Evolutionary conservation across 2,113 vertebrate genomes (phyloP), one percentile per base, ranked within the genome.

Genomic region (Catharus fuscescens): DNA sequence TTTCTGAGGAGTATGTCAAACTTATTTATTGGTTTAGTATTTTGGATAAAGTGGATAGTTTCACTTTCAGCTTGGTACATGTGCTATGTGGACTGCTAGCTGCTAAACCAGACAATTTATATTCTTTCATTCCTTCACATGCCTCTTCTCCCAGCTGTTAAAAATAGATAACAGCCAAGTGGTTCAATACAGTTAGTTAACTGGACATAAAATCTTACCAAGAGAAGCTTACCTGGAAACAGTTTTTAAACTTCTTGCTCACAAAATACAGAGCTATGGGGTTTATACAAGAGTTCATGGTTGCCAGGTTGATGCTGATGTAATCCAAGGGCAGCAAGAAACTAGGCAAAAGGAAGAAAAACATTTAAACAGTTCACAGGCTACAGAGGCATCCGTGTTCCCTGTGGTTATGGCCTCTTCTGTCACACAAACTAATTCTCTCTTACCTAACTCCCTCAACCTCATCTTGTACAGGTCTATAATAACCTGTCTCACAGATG

Each of bases 191-290:
- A 42, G 6, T 54, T 69, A 25, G 53, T 65, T 62, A 92, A 38
- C 9, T 16, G 44, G 29, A 66, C 28, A 47, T 69, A 70, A 53
- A 83, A 80, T 64, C 69, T 87, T 45, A 48, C 44, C 44, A 53
- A 56, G 42, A 45, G 67, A 18, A 86, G 83, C 94, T 98, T 98
- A 99, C 99, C 99, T 99, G 99, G 96, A 99, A 99, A 93, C 99
- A 99, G 95, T 98, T 99, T 97, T 99, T 99, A 97, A 99, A 99
- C 93, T 99, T 99, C 98, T 99, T 99, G 98, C 99, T 99, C 95
- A 99, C 99, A 65, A 99, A 99, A 97, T 98, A 99, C 64, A 99
- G 98, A 91, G 99, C 98, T 92, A 99, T 99, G 89, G 99, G 99
- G 61, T 99, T 99, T 98, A 99, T 99, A 96, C 99, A 99, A 83